Conservation (phyloP, 2,888 invertebrate genomes). For the Metalampra italica region DNA sequence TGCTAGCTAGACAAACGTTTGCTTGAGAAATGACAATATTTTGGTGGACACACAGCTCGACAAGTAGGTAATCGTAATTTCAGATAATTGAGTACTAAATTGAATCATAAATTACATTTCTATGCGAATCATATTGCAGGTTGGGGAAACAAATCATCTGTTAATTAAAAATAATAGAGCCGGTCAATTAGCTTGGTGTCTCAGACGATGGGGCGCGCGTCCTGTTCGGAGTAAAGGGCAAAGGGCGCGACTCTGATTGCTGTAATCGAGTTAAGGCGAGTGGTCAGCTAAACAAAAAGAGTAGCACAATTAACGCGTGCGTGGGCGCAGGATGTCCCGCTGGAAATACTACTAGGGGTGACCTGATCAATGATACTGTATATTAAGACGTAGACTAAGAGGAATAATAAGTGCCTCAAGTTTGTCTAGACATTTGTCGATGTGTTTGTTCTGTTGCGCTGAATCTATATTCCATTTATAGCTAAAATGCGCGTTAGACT, state of each 20-base stretch:
- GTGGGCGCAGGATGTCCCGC: slow-evolving; percentile 62
- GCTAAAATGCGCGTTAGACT: too few species aligned
- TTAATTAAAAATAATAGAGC: not conserved
- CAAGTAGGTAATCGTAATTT: not conserved
- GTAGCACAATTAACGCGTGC: slow-evolving; percentile 59
- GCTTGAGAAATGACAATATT: slow-evolving; percentile 12
- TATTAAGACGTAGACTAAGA: not conserved
- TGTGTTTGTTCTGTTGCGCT: too few species aligned
- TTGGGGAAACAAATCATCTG: too few species aligned
- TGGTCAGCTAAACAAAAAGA: slow-evolving; percentile 70
- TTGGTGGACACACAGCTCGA: not conserved
- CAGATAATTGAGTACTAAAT: too few species aligned
- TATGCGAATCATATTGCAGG: too few species aligned
- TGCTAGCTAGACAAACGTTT: slow-evolving; percentile 10
- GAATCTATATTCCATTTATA: too few species aligned
- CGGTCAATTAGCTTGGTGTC: slow-evolving; percentile 17
- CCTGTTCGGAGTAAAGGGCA: slow-evolving; percentile 44
- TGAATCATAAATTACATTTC: too few species aligned
- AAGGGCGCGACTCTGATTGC: slow-evolving; percentile 72
- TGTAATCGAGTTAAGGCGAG: slow-evolving; percentile 67
- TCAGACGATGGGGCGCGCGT: slow-evolving; percentile 55
- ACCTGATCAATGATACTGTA: not conserved
- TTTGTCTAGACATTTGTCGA: too few species aligned
- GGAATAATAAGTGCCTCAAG: too few species aligned
- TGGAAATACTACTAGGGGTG: slow-evolving; percentile 1